These are phyloP conservation scores for Pocota personata DNA, from an alignment of 2,888 invertebrate species.

Conservation along the genomic window DNA sequence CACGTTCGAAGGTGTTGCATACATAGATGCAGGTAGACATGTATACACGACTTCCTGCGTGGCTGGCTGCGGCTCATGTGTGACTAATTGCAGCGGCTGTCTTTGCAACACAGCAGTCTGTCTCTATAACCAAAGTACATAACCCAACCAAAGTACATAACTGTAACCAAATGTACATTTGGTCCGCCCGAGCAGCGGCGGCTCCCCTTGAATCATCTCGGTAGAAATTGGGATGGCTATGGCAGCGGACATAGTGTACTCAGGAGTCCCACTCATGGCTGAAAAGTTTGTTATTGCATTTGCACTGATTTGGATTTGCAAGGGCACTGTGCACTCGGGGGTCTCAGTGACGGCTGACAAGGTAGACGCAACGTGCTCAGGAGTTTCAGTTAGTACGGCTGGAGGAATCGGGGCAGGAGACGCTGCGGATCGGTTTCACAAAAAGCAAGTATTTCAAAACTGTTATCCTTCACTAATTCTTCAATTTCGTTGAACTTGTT, in stretches of 20 bases:
- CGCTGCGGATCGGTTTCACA: no score
- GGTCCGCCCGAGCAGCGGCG: background rate
- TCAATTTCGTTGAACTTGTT: no score
- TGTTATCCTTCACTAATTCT: no score
- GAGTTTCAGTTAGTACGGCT: background rate
- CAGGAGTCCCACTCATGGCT: background rate
- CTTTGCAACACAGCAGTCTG: background rate
- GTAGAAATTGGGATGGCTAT: background rate
- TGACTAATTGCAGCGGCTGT: background rate
- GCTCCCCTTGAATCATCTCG: background rate
- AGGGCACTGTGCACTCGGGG: background rate
- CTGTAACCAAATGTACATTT: background rate
- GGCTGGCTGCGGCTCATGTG: no score
- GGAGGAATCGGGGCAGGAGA: background rate
- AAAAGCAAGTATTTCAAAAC: no score
- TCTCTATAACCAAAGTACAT: background rate
- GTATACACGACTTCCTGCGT: no score
- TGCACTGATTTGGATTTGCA: no score
- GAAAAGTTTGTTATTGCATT: background rate
- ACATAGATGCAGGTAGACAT: no score
- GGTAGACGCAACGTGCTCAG: background rate
- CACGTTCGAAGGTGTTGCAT: no score
- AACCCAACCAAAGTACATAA: no score
- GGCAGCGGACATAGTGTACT: background rate
- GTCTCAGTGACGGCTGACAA: background rate